Conservation (phyloP, 1,140 invertebrate genomes). For the Drosophila orosa region DNA sequence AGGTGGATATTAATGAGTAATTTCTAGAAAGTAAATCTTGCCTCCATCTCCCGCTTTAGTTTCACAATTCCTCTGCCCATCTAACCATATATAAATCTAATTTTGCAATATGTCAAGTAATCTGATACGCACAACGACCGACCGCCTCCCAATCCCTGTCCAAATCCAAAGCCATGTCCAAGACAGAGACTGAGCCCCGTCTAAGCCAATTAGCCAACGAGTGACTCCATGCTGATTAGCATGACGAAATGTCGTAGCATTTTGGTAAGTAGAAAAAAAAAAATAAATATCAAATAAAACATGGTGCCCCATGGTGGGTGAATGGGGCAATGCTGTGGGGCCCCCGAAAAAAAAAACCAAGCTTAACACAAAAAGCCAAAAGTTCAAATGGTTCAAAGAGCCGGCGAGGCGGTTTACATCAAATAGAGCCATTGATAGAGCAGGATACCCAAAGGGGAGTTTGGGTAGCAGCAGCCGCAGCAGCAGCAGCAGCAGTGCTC, state of each 20-base stretch:
- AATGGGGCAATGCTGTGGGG: slow-evolving; percentile 28
- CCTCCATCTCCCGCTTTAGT: background rate
- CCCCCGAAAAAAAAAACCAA: background rate
- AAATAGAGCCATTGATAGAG: slow-evolving; percentile 67
- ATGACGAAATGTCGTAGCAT: slow-evolving; percentile 78
- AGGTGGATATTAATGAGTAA: background rate
- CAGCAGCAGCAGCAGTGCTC: slow-evolving; percentile 1
- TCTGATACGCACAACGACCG: slow-evolving; percentile 33
- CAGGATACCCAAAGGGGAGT: slow-evolving; percentile 31
- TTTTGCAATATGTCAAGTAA: slow-evolving; percentile 53
- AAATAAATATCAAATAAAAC: slow-evolving; percentile 48
- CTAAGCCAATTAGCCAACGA: slow-evolving; percentile 68
- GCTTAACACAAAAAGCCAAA: slow-evolving; percentile 63
- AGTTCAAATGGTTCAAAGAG: slow-evolving; percentile 69
- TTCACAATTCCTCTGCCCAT: slow-evolving; percentile 31
- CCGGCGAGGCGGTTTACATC: slow-evolving; percentile 68
- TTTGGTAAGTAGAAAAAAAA: slow-evolving; percentile 38
- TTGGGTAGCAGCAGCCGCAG: background rate
- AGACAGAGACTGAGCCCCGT: slow-evolving; percentile 34
- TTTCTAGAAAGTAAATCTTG: slow-evolving; percentile 3
- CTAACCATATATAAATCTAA: slow-evolving; percentile 43
- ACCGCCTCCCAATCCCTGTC: slow-evolving; percentile 4
- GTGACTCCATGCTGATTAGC: slow-evolving; percentile 73
- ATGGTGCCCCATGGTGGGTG: slow-evolving; percentile 57
- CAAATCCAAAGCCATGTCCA: slow-evolving; percentile 25